A percentile compares a stretch with the other conserved stretches of the same genome.
Evolutionary conservation across 1,140 invertebrate species (phyloP).

Genomic region (Cyclargus thomasi): DNA sequence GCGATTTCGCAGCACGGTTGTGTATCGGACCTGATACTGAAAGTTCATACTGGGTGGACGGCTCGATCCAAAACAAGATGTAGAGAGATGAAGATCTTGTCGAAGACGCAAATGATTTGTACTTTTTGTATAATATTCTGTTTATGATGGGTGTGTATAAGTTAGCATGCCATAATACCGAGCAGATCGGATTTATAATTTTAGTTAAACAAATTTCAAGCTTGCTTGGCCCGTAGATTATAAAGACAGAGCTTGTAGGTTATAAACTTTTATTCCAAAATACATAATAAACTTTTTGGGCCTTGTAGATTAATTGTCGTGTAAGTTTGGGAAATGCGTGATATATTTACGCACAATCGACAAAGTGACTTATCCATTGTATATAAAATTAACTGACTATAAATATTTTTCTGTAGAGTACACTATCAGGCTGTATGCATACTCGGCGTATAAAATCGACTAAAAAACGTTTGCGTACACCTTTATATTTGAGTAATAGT

Average conservation of each 20-base stretch:
- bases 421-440: slow-evolving; percentile 24
- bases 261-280: neutral
- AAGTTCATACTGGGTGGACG: no score
- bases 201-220: neutral
- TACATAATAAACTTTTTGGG: neutral
- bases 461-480: slow-evolving; percentile 12
- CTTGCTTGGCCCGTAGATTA: neutral
- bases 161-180: slow-evolving; percentile 55
- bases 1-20: no score
- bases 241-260: neutral
- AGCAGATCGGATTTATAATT: neutral
- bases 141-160: slow-evolving; percentile 38
- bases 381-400: slow-evolving; percentile 9
- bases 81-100: no score
- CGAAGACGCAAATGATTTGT: no score
- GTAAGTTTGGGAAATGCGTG: neutral
- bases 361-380: slow-evolving; percentile 4
- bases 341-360: neutral
- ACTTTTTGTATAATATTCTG: no score
- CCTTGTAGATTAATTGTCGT: neutral
- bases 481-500: slow-evolving; percentile 22
- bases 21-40: no score
- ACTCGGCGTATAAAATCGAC: neutral
- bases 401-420: slow-evolving; percentile 16
- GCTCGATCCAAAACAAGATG: no score